Percentiles rank a stretch among this genome's conserved stretches.
These are phyloP conservation scores for Varanus salvator DNA, from an alignment of 2,113 vertebrate genomes.

Conservation along the genomic window DNA sequence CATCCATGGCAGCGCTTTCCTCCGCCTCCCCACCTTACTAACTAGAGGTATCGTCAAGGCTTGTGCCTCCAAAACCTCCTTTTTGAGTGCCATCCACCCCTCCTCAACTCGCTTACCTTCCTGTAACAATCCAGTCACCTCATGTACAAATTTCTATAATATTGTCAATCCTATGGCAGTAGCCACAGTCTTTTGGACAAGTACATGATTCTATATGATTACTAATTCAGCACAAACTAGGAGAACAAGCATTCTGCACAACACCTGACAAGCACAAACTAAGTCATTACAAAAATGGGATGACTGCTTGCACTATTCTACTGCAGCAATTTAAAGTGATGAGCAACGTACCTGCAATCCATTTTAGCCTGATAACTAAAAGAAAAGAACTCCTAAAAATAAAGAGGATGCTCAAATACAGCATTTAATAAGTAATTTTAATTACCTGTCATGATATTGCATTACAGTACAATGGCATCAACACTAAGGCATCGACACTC, in stretches of 20 bases:
- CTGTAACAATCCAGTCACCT: background rate
- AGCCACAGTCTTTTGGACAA: background rate
- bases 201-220: background rate
- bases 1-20: too few relatives aligned
- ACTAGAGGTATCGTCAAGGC: too few relatives aligned
- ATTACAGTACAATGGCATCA: too few relatives aligned
- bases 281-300: background rate
- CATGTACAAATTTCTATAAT: background rate
- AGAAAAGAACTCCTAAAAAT: background rate
- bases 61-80: too few relatives aligned
- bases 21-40: too few relatives aligned
- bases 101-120: too few relatives aligned
- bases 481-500: too few relatives aligned
- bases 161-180: background rate
- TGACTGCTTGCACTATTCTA: background rate
- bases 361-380: background rate
- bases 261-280: background rate
- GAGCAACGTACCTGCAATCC: slow-evolving; percentile 1
- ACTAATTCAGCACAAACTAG: background rate
- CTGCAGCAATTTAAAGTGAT: background rate
- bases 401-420: background rate
- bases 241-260: background rate
- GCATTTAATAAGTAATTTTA: background rate
- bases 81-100: too few relatives aligned
- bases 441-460: background rate